A percentile compares a stretch with the other conserved stretches of the same genome.
phyloP scores from a whole-genome alignment of 2,797 vertebrate species.

The Labroides dimidiatus region DNA sequence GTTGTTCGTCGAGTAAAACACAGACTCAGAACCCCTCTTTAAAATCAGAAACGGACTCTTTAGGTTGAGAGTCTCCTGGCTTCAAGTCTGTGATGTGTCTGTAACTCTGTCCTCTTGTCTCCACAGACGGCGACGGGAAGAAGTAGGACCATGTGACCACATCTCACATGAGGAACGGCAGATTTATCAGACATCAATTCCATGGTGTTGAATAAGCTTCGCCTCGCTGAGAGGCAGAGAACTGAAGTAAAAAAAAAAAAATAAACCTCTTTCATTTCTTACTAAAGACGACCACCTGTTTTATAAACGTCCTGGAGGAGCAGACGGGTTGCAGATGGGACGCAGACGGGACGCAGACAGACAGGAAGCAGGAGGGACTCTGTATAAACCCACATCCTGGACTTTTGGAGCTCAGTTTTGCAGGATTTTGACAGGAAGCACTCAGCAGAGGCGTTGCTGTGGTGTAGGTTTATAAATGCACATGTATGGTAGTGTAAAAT shows the following conservation, averaged over 20 bases:
- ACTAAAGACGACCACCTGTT: conserved; percentile 91
- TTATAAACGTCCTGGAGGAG: conserved; percentile 84
- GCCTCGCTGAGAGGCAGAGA: conserved; percentile 95
- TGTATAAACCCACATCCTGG: conserved; percentile 35
- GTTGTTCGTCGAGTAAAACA: too few species aligned
- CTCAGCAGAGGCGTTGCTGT: conserved; percentile 21
- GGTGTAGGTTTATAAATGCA: conserved; percentile 84
- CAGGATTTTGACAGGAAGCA: conserved; percentile 5
- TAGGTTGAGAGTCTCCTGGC: too few species aligned
- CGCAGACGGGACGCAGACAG: not conserved
- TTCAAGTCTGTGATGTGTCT: not conserved
- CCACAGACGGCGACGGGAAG: conserved; percentile 92
- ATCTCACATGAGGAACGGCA: conserved; percentile 92
- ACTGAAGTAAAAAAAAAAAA: conserved; percentile 41
- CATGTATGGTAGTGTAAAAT: conserved; percentile 86
- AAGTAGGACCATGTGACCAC: conserved; percentile 90
- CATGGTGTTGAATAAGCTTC: conserved; percentile 94
- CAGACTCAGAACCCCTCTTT: too few species aligned
- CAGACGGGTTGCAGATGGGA: not conserved
- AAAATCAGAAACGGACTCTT: too few species aligned
- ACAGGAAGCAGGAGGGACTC: conserved; percentile 62
- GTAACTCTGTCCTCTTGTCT: conserved; percentile 65
- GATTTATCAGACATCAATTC: conserved; percentile 96
- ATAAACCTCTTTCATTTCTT: conserved; percentile 88
- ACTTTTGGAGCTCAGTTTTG: conserved; percentile 43